Evolutionary conservation across 2,888 invertebrate species (phyloP).

Genomic region (Hypomecis punctinalis): DNA sequence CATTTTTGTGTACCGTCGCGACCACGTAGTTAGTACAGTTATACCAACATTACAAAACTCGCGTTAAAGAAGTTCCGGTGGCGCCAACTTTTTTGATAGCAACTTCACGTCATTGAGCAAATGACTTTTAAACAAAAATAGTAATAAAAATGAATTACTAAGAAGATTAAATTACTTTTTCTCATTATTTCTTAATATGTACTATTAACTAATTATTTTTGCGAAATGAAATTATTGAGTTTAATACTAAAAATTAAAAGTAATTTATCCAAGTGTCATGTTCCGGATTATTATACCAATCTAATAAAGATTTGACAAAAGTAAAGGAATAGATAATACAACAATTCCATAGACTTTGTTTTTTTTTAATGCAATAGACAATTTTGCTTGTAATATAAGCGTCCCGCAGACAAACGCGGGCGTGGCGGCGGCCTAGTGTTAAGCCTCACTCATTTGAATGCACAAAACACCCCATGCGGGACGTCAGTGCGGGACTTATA

Average conservation of each 20-base stretch:
- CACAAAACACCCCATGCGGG: too few relatives aligned
- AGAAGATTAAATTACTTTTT: too few relatives aligned
- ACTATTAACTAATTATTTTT: not conserved
- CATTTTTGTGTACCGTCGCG: conserved; percentile 76
- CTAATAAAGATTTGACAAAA: not conserved
- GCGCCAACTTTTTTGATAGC: conserved; percentile 68
- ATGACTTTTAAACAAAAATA: not conserved
- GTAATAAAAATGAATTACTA: not conserved
- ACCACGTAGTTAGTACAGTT: conserved; percentile 81
- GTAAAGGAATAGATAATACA: not conserved
- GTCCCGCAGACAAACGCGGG: too few relatives aligned
- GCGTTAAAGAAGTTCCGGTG: conserved; percentile 72
- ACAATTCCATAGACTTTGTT: too few relatives aligned
- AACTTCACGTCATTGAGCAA: conserved; percentile 53
- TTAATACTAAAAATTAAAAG: not conserved
- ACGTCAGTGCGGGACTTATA: too few relatives aligned
- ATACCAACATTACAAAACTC: conserved; percentile 63
- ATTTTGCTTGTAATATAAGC: too few relatives aligned
- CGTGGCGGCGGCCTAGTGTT: too few relatives aligned
- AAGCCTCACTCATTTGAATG: too few relatives aligned
- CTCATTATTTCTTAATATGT: not conserved
- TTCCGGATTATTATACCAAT: conserved; percentile 18
- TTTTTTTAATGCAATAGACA: not conserved
- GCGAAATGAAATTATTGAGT: not conserved
- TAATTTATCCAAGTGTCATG: not conserved